phyloP scores from a whole-genome alignment of 37 sponge, comb jelly and placozoan species.

The Haliclona indistincta region DNA sequence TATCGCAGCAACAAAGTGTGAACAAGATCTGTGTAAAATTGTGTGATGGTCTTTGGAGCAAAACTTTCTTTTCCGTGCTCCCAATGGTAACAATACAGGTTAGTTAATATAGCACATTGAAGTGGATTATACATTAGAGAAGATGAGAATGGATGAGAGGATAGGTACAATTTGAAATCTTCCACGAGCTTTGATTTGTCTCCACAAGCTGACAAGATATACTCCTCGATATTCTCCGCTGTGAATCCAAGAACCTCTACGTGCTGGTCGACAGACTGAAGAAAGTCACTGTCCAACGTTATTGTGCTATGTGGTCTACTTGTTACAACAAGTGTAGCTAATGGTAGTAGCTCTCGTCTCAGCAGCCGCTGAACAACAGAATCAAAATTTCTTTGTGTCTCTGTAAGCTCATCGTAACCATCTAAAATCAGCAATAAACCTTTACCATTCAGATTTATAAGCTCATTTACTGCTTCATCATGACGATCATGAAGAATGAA shows the following conservation, averaged over 20 bases:
- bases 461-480: not conserved
- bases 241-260: conserved; percentile 44
- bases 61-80: not conserved
- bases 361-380: conserved; percentile 11
- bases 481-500: too few relatives aligned
- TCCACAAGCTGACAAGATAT: not conserved
- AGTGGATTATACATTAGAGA: conserved; percentile 28
- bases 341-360: conserved; percentile 1
- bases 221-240: conserved; percentile 5
- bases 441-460: not conserved
- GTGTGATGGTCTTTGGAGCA: conserved; percentile 30
- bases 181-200: too few relatives aligned
- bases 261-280: not conserved
- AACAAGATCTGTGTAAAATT: conserved; percentile 15
- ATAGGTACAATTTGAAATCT: conserved; percentile 3
- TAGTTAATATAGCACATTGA: conserved; percentile 11
- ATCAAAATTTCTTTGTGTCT: not conserved
- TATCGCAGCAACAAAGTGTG: conserved; percentile 7
- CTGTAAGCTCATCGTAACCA: conserved; percentile 32
- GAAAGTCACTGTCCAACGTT: not conserved
- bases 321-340: conserved; percentile 16
- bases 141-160: not conserved
- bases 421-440: conserved; percentile 21
- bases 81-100: conserved; percentile 1
- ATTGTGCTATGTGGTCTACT: conserved; percentile 26